Conservation (phyloP, 2,113 vertebrate species). For the Canis aureus region DNA sequence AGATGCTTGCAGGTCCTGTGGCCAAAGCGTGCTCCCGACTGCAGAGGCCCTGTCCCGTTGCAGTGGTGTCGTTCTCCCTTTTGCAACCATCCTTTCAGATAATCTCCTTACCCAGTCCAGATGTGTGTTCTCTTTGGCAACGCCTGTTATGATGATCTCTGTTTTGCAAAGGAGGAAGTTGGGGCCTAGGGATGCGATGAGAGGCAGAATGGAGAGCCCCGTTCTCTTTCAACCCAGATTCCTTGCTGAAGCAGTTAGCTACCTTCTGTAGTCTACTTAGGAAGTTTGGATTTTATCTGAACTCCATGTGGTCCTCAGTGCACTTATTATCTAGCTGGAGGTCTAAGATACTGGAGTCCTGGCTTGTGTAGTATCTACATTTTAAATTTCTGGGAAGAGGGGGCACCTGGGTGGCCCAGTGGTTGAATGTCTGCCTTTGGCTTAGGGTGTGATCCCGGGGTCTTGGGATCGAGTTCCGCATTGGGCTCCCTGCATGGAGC, state of each 20-base stretch:
- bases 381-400: neutral
- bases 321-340: neutral
- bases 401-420: no score
- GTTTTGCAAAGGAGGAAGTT: neutral
- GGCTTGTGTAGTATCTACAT: neutral
- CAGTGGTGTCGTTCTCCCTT: neutral
- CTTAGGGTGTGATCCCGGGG: no score
- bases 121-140: neutral
- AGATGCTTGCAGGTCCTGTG: neutral
- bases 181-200: neutral
- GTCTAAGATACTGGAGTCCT: accelerated
- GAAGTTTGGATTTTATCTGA: neutral
- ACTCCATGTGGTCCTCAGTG: accelerated
- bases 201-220: neutral
- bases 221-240: neutral
- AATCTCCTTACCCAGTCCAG: neutral
- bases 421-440: no score
- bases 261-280: accelerated
- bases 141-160: accelerated
- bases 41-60: accelerated
- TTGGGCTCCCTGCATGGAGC: no score
- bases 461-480: no score
- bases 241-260: accelerated
- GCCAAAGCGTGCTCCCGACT: neutral
- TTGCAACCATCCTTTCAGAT: no score